Conservation (phyloP, 2,888 invertebrate genomes). For the Cantharis rufa region DNA sequence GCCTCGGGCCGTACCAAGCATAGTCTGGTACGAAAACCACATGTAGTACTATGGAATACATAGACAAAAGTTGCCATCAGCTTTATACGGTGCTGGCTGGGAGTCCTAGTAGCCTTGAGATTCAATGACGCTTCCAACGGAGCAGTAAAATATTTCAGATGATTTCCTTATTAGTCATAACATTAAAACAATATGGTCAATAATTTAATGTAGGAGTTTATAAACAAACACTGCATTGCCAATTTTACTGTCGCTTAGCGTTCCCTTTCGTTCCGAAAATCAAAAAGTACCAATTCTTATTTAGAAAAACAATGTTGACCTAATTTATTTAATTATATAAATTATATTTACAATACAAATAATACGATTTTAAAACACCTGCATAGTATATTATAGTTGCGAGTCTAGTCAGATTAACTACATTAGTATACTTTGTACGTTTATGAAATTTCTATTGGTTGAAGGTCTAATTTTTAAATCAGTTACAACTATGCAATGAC, state of each 20-base stretch:
- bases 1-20: constrained; percentile 33
- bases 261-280: background rate
- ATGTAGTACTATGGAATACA: constrained; percentile 33
- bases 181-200: background rate
- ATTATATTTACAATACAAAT: background rate
- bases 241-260: background rate
- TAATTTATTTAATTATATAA: background rate
- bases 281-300: background rate
- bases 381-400: background rate
- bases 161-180: background rate
- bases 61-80: constrained; percentile 33
- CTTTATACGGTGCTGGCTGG: constrained; percentile 23
- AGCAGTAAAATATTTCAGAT: background rate
- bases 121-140: constrained; percentile 13
- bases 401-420: background rate
- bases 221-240: background rate
- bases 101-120: constrained; percentile 23
- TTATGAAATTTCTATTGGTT: background rate
- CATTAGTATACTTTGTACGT: background rate
- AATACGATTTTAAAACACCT: background rate
- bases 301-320: background rate
- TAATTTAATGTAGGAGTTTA: background rate
- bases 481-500: background rate
- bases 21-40: constrained; percentile 35
- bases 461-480: background rate